Evolutionary conservation across 2,888 invertebrate species (phyloP), one percentile per base, ranked within the genome.

Genomic region (Agonopterix subpropinquella): DNA sequence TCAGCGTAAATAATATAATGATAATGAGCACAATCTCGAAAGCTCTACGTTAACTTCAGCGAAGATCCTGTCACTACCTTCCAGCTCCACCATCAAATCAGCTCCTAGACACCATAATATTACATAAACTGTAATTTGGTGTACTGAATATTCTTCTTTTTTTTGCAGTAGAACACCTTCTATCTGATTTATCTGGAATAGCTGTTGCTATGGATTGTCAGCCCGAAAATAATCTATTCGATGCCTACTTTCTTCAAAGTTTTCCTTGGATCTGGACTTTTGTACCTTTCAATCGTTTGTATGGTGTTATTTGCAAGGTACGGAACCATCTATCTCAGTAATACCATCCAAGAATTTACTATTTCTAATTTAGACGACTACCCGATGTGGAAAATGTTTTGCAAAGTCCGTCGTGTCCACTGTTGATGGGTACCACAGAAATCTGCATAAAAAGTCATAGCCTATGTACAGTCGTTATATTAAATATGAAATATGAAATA

Each of bases 141-240:
- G 10, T 39, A 39, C 9, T 10, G 9, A 39, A 10, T 3, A 37
- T 39, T 28, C 5, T 28, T 37, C 28, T 48, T 41, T 44, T 11
- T 44, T 49, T 72, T 76, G 36, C 64, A 81, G 80, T 77, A 49
- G 80, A 81, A 54, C 76, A 81, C 44, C 13, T 61, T 0, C 53
- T 82, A 0, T 61, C 77, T 0, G 65, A 70, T 42, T 9, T 80
- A 4, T 54, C 65, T 1, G 67, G 61, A 0, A 41, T 75, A 2
- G 59, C 73, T 0, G 11, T 54, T 5, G 64, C 65, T 0, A 37
- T 70, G 2, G 73, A 80, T 36, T 80, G 80, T 47, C 48, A 64
- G 0, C 64, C 69, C 1, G 62, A 64, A 0, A 9, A 39, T 1
- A 50, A 11, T 1, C 8, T 68, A 0, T 74, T 66, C 28, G 68